These are phyloP conservation scores for Jordanella pulchra DNA, from an alignment of 2,797 vertebrate genomes.

Conservation along the genomic window DNA sequence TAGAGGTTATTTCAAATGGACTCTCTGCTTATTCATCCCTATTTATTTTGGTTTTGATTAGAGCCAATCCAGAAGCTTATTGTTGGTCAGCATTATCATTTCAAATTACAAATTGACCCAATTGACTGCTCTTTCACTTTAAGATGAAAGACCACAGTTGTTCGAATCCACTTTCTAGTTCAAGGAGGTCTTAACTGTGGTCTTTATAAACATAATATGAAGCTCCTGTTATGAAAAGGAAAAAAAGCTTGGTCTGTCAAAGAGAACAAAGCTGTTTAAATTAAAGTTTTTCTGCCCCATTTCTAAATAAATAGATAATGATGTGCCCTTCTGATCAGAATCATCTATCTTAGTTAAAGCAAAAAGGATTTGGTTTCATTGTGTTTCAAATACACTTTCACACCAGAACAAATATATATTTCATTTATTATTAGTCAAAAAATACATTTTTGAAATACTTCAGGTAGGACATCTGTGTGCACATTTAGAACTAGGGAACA, in stretches of 20 bases:
- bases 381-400: background rate
- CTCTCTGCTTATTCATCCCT: background rate
- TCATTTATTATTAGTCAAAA: constrained; percentile 34
- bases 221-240: background rate
- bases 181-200: background rate
- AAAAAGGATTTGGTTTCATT: background rate
- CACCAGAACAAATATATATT: constrained; percentile 37
- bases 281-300: no score
- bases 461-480: constrained; percentile 8
- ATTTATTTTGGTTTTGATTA: background rate
- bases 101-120: background rate
- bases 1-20: background rate
- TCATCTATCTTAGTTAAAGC: background rate
- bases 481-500: background rate
- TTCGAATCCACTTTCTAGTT: background rate
- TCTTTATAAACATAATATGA: no score
- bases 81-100: background rate
- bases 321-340: background rate
- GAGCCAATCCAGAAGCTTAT: no score
- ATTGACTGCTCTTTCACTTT: background rate
- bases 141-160: background rate
- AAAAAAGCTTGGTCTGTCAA: no score
- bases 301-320: background rate
- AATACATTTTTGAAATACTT: constrained; percentile 10
- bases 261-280: background rate